Percentiles rank a stretch among this genome's conserved stretches.
phyloP scores from a whole-genome alignment of 1,140 invertebrate species.

The Eufriesea mexicana region DNA sequence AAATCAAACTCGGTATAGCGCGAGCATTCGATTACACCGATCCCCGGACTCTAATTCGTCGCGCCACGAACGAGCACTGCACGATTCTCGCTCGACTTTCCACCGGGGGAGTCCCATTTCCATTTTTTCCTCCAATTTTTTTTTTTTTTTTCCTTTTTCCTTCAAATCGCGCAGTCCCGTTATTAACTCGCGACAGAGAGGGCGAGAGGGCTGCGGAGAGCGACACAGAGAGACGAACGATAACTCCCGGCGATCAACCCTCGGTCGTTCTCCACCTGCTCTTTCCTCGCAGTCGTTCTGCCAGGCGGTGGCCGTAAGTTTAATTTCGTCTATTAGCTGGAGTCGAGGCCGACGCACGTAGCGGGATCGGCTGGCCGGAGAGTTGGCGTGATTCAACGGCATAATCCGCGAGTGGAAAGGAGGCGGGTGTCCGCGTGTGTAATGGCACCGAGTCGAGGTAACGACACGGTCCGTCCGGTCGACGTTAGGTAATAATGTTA shows the following conservation, averaged over 20 bases:
- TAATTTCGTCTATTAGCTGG: conserved; percentile 62
- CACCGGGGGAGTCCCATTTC: conserved; percentile 7
- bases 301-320: conserved; percentile 18
- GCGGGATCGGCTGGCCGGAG: conserved; percentile 34
- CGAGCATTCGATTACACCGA: conserved; percentile 9
- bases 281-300: conserved; percentile 27
- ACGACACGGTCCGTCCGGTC: conserved; percentile 72
- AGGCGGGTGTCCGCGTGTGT: conserved; percentile 64
- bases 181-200: conserved; percentile 15
- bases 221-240: background rate
- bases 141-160: background rate
- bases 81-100: conserved; percentile 18
- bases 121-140: background rate
- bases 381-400: conserved; percentile 75
- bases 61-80: background rate
- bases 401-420: conserved; percentile 75
- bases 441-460: conserved; percentile 74
- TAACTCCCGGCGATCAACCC: conserved; percentile 6
- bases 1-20: conserved; percentile 6
- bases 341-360: conserved; percentile 11
- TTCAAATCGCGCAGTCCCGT: background rate
- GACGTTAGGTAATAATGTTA: conserved; percentile 75
- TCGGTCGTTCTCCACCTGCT: background rate
- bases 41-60: conserved; percentile 14
- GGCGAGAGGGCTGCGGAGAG: background rate